A percentile compares a stretch with the other conserved stretches of the same genome.
These are phyloP conservation scores for Tetramorium bicarinatum DNA, from an alignment of 2,888 invertebrate genomes.

Conservation along the genomic window DNA sequence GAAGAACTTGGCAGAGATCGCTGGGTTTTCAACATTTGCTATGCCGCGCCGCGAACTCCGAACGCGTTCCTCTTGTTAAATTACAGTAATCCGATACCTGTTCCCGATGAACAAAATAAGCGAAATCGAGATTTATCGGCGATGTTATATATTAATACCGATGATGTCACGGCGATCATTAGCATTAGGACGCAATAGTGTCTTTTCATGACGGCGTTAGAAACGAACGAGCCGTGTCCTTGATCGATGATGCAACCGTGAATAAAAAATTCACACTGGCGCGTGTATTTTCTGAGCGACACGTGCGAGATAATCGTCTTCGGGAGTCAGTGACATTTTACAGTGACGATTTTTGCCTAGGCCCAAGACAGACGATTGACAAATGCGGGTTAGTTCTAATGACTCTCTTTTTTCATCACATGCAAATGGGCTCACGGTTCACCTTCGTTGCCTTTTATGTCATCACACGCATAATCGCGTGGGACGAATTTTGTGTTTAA, in stretches of 20 bases:
- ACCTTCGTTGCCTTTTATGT: background rate
- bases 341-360: background rate
- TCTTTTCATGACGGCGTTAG: background rate
- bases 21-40: background rate
- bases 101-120: background rate
- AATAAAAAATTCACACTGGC: background rate
- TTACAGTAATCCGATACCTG: background rate
- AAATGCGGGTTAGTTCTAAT: background rate
- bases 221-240: background rate
- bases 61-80: background rate
- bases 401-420: background rate
- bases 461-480: background rate
- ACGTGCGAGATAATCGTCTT: background rate
- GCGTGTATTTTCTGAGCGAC: background rate
- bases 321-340: background rate
- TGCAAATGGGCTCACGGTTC: background rate
- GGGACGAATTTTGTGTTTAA: background rate
- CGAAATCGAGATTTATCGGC: background rate
- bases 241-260: background rate
- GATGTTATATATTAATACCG: background rate
- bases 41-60: background rate
- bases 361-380: background rate
- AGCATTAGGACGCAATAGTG: slow-evolving; percentile 2
- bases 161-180: background rate
- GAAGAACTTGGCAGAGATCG: background rate